Evolutionary conservation across 1,140 invertebrate species (phyloP).

Genomic region (Bombus haemorrhoidalis): DNA sequence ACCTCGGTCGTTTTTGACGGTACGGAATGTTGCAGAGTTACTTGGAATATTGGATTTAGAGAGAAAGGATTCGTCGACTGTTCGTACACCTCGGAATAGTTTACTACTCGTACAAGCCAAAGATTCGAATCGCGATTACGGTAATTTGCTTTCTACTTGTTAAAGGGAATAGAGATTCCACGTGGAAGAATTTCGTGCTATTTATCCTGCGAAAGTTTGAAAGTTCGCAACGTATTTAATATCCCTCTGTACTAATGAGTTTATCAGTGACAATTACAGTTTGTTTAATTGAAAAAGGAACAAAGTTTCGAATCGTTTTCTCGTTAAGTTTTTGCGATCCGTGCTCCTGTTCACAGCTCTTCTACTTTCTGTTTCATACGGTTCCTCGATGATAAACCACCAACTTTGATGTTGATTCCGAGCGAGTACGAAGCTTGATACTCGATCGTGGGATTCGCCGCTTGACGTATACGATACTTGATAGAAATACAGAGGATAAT

Average conservation of each 20-base stretch:
- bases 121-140: background rate
- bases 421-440: background rate
- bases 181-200: background rate
- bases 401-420: background rate
- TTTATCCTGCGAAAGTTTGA: background rate
- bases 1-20: conserved; percentile 12
- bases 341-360: background rate
- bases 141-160: background rate
- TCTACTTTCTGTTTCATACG: background rate
- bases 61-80: background rate
- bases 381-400: background rate
- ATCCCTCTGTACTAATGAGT: background rate
- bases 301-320: background rate
- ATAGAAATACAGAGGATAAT: background rate
- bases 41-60: conserved; percentile 16
- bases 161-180: background rate
- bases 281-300: background rate
- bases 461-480: background rate
- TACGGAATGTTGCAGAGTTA: conserved; percentile 6
- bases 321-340: background rate
- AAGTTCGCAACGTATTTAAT: background rate
- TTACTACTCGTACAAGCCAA: background rate
- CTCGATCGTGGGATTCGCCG: background rate
- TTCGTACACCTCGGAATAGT: background rate
- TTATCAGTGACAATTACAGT: background rate